Percentiles rank a stretch among this genome's conserved stretches.
Conservation (phyloP, 30 jellyfish, hydroid and myxozoan species). For the Hydractinia echinata region DNA sequence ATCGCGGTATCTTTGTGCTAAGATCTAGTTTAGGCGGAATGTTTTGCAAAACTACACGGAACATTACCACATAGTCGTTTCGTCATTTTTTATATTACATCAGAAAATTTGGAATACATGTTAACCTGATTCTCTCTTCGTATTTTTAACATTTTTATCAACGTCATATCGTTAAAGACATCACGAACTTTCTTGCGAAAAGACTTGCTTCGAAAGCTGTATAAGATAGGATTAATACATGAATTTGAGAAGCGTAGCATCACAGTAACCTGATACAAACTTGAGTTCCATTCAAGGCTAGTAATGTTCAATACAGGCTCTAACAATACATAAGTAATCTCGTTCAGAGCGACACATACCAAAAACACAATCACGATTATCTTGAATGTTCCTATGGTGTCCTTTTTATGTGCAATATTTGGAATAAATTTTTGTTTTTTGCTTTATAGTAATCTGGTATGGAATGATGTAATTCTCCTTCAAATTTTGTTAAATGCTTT, state of each 20-base stretch:
- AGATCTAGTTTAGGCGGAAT: too few relatives aligned
- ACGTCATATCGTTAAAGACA: neutral
- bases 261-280: slow-evolving; percentile 49
- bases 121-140: too few relatives aligned
- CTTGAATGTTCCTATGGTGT: slow-evolving; percentile 46
- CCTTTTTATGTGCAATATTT: slow-evolving; percentile 17
- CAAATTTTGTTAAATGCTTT: slow-evolving; percentile 19
- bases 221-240: slow-evolving; percentile 77
- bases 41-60: too few relatives aligned
- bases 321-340: slow-evolving; percentile 47
- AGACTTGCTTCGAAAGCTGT: slow-evolving; percentile 60
- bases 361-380: slow-evolving; percentile 50
- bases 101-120: too few relatives aligned
- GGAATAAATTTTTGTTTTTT: neutral
- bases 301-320: slow-evolving; percentile 23
- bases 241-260: slow-evolving; percentile 57
- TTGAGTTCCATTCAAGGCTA: slow-evolving; percentile 56
- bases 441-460: neutral
- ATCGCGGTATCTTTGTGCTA: too few relatives aligned
- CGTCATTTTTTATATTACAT: too few relatives aligned
- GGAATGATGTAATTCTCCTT: neutral
- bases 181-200: slow-evolving; percentile 35
- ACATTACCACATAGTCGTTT: too few relatives aligned
- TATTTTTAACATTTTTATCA: neutral
- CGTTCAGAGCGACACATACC: slow-evolving; percentile 73